phyloP scores from a whole-genome alignment of 2,113 vertebrate species.

The Machaerirhynchus nigripectus region DNA sequence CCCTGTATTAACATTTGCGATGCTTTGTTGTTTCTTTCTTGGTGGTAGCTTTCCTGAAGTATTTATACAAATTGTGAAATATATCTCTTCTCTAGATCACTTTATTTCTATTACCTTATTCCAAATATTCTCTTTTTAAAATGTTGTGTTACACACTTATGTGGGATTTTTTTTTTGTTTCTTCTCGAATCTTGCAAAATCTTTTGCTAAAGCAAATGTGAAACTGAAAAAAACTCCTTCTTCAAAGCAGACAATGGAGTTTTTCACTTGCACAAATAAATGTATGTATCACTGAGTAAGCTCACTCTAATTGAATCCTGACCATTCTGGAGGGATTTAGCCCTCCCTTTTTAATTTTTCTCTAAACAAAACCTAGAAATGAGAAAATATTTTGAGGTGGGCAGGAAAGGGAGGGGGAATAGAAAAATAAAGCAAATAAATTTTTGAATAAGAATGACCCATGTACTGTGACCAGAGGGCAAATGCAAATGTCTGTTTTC shows the following conservation, averaged over 20 bases:
- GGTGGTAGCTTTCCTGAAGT: neutral
- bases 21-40: slow-evolving; percentile 26
- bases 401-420: slow-evolving; percentile 4
- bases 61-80: neutral
- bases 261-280: slow-evolving; percentile 13
- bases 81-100: neutral
- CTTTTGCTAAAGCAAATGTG: neutral
- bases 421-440: slow-evolving; percentile 66
- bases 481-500: slow-evolving; percentile 77
- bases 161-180: neutral
- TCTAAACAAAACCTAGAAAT: slow-evolving; percentile 51
- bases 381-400: slow-evolving; percentile 49
- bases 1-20: neutral
- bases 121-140: neutral
- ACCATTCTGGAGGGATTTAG: slow-evolving; percentile 20
- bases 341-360: slow-evolving; percentile 31
- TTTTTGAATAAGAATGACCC: slow-evolving; percentile 73
- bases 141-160: neutral
- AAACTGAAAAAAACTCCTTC: neutral
- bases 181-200: neutral
- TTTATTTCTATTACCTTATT: neutral
- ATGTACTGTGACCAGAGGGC: slow-evolving; percentile 70
- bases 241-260: slow-evolving; percentile 24
- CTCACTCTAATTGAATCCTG: slow-evolving; percentile 35
- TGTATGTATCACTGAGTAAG: neutral